A percentile compares a stretch with the other conserved stretches of the same genome.
Evolutionary conservation across 2,113 vertebrate genomes (phyloP).

Genomic region (Embiotoca jacksoni): DNA sequence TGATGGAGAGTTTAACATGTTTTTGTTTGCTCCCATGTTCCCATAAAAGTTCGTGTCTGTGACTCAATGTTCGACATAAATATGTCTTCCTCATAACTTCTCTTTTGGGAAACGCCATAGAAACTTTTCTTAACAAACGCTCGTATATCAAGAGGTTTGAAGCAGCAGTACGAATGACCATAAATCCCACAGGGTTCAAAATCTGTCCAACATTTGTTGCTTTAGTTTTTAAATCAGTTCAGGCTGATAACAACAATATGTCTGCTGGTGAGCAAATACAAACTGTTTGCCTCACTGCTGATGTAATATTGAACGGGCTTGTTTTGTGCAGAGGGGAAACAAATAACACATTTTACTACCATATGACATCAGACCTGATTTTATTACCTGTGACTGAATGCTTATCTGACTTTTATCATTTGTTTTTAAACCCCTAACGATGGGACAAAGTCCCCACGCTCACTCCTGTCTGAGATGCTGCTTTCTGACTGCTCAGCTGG

Average conservation of each 20-base stretch:
- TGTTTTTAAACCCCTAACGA: no score
- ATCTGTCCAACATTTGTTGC: neutral
- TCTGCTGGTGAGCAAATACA: neutral
- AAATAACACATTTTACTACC: neutral
- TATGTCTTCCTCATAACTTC: neutral
- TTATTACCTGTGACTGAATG: no score
- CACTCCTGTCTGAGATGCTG: no score
- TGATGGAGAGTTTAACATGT: no score
- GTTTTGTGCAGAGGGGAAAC: neutral
- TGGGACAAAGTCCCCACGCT: no score
- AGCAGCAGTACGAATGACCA: neutral
- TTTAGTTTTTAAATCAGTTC: neutral
- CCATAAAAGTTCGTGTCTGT: no score
- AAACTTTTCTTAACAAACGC: neutral
- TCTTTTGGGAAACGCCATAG: neutral
- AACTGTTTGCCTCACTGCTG: neutral
- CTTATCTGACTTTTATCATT: no score
- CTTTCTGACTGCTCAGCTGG: no score
- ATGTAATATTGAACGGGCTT: neutral
- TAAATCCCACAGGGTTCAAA: neutral
- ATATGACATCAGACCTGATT: neutral
- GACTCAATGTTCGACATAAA: neutral
- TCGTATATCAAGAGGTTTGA: neutral
- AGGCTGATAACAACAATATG: neutral
- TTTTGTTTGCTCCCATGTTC: no score